Base-by-base conservation (phyloP, 2,888 invertebrate genomes). In the Hipparchia semele region DNA sequence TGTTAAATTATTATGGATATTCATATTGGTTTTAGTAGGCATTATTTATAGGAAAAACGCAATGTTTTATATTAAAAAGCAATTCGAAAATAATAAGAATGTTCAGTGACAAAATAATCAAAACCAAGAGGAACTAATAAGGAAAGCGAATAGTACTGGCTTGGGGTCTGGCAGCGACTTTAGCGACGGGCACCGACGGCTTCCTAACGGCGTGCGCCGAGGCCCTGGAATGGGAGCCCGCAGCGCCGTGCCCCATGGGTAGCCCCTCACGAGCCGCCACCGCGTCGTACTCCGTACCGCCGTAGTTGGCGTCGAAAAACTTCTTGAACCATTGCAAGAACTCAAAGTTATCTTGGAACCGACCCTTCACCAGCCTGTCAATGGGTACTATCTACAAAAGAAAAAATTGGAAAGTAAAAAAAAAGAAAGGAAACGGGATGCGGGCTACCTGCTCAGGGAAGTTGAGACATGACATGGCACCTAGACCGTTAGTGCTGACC, bases 261-360 rank as follows among this genome's bases (percentile, higher is more conserved):
- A 97, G 97, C 82, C 98, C 98, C 84, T 97, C 97, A 82, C 99
- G 96, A 86, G 97, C 97, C 79, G 95, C 96, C 85, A 98, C 92
- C 73, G 99, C 97, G 94, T 99, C 98, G 93, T 99, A 99, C 79
- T 98, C 98, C 86, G 96, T 95, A 88, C 98, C 99, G 91, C 97
- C 97, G 95, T 98, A 99, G 95, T 99, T 99, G 84, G 99, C 99
- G 94, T 99, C 99, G 95, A 99, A 99, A 95, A 99, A 99, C 94
- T 99, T 99, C 96, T 99, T 99, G 96, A 99, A 99, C 99, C 99
- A 99, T 95, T 99, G 99, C 85, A 99, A 97, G 95, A 99, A 99
- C 94, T 99, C 99, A 96, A 99, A 99, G 95, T 99, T 99, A 95
- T 99, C 99, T 96, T 99, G 99, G 95, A 99, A 99, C 85, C 98